These are phyloP conservation scores for Melieria crassipennis DNA, from an alignment of 2,888 invertebrate genomes.

Conservation along the genomic window DNA sequence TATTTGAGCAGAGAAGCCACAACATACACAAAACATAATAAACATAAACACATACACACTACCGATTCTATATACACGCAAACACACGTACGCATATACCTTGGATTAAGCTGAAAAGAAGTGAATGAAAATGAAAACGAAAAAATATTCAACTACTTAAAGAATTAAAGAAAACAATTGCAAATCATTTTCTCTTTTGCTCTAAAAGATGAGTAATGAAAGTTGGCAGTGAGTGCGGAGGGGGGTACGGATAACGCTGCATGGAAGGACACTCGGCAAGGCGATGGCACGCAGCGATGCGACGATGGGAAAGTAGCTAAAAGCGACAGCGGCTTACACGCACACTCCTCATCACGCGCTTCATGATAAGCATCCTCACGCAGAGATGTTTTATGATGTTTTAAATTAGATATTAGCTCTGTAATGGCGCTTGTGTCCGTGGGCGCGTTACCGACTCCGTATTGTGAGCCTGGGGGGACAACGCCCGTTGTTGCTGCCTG, in stretches of 20 bases:
- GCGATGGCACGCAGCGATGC: too few species aligned
- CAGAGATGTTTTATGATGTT: too few species aligned
- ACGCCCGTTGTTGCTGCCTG: not conserved
- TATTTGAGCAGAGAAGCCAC: not conserved
- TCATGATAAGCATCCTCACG: too few species aligned
- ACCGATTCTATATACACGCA: slow-evolving; percentile 24
- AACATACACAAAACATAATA: not conserved
- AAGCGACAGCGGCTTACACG: too few species aligned
- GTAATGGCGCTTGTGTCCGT: too few species aligned
- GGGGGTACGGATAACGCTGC: too few species aligned
- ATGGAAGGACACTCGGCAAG: too few species aligned
- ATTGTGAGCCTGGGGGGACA: slow-evolving; percentile 3
- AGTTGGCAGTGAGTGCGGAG: not conserved
- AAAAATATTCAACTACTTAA: slow-evolving; percentile 24
- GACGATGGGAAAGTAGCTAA: too few species aligned
- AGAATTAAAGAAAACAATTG: slow-evolving; percentile 29
- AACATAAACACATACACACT: slow-evolving; percentile 13
- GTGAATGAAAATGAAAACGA: slow-evolving; percentile 30
- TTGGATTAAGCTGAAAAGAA: slow-evolving; percentile 44
- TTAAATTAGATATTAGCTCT: too few species aligned
- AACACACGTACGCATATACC: slow-evolving; percentile 29
- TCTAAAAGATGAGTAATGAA: slow-evolving; percentile 28
- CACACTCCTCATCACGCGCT: too few species aligned
- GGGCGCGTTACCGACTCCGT: too few species aligned
- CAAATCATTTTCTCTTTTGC: slow-evolving; percentile 29